Evolutionary conservation across 1,140 invertebrate genomes (phyloP), one percentile per base, ranked within the genome.

Genomic region (Drosophila kepulauana): DNA sequence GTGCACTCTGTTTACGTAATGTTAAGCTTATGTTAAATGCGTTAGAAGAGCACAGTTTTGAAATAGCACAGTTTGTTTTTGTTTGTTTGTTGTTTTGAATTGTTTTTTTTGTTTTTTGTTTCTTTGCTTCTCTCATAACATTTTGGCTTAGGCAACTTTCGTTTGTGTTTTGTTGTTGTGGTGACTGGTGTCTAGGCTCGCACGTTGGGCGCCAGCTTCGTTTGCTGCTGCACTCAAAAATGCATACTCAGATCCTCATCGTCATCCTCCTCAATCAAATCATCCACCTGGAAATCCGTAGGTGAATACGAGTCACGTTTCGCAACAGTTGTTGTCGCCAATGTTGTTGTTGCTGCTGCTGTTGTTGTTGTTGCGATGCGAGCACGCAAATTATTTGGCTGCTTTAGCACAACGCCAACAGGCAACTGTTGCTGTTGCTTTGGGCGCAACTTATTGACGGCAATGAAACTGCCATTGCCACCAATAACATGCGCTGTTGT

Each of bases 121-220:
- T 38, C 10, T 57, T 45, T 33, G 28, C 33, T 28, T 38, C 61
- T 68, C 69, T 75, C 54, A 25, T 20, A 64, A 54, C 52, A 67
- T 63, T 74, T 85, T 82, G 80, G 80, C 81, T 78, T 80, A 78
- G 77, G 66, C 80, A 85, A 77, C 81, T 73, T 74, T 63, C 61
- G 45, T 69, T 57, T 63, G 6, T 8, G 30, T 33, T 33, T 38
- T 38, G 33, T 8, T 38, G 35, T 38, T 38, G 35, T 38, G 5
- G 35, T 38, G 7, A 10, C 10, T 28, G 25, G 11, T 52, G 16
- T 52, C 5, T 59, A 30, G 20, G 20, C 30, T 57, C 10, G 64
- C 38, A 33, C 51, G 51, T 35, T 30, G 25, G 25, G 28, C 51
- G 5, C n/a, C 33, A 61, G 15, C 25, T 25, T 25, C 20, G 20